Evolutionary conservation across 2,113 vertebrate species (phyloP), one percentile per base, ranked within the genome.

Genomic region (Gymnarchus niloticus): DNA sequence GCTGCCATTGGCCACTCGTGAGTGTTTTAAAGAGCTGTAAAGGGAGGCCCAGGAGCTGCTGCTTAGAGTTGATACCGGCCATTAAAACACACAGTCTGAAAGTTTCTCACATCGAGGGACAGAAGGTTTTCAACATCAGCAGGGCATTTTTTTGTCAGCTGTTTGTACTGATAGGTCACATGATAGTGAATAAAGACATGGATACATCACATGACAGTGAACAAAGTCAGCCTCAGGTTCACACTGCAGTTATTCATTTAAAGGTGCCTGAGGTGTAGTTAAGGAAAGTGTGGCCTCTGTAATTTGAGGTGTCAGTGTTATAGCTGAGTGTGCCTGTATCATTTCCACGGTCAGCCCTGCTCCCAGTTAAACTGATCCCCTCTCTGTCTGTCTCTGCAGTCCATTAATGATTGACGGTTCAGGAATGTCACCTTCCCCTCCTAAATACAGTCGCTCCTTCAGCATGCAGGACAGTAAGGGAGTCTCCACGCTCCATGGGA

Each of bases 401-500:
- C 88, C 89, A 2, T 77, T 87, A n/a, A 89, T 89, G 88, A 86
- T 89, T 78, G 80, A 88, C 69, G 87, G 41, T 57, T 86, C 87
- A 1, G 51, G 52, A 3, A 57, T 78, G 17, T 76, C 85, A 51
- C 89, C 87, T 33, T 86, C 89, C 0, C 65, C 86, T 9, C 78
- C 89, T 19, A 91, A 89, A 56, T 89, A 84, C 37, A 86, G 86
- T 33, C 80, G 89, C 3, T 80, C 88, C 0, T 56, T 86, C 23
- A 86, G 81, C 7, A 61, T 88, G 61, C 82, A 88, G 9, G 41
- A 80, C 23, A 48, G 49, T 21, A 80, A 56, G 54, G 86, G 21
- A 4, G 12, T 61, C n/a, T 56, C 85, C 4, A 51, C 54, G 14
- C n/a, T 88, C 6, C 87, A 86, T 3, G 88, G 87, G 6, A 28